Percentiles rank a stretch among this genome's conserved stretches.
phyloP scores from a whole-genome alignment of 2,888 invertebrate genomes.

The Epinotia demarniana region DNA sequence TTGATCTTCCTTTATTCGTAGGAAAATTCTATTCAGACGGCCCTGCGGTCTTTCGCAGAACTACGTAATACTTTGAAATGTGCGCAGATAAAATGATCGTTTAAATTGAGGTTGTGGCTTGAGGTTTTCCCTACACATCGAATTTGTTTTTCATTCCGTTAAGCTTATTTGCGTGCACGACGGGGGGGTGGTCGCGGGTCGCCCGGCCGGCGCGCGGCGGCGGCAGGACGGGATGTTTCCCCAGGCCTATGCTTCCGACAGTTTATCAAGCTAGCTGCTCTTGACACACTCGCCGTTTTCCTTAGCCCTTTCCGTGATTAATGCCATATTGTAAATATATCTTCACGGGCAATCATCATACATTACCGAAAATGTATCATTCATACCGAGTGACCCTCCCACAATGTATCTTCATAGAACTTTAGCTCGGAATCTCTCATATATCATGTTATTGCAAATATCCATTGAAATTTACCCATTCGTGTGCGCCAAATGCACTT shows the following conservation, averaged over 20 bases:
- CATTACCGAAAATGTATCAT: slow-evolving; percentile 18
- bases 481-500: slow-evolving; percentile 27
- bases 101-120: slow-evolving; percentile 47
- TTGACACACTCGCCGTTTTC: slow-evolving; percentile 61
- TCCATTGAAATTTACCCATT: slow-evolving; percentile 20
- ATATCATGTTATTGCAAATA: slow-evolving; percentile 20
- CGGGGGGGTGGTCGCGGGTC: slow-evolving; percentile 47
- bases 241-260: slow-evolving; percentile 57
- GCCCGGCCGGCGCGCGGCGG: slow-evolving; percentile 16
- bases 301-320: slow-evolving; percentile 58
- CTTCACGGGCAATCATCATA: slow-evolving; percentile 31
- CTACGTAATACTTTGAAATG: slow-evolving; percentile 3
- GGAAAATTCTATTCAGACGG: neutral
- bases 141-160: slow-evolving; percentile 63
- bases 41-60: neutral
- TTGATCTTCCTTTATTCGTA: neutral
- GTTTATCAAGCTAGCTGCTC: slow-evolving; percentile 59
- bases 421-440: slow-evolving; percentile 17
- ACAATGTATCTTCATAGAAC: slow-evolving; percentile 16
- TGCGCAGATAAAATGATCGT: slow-evolving; percentile 47
- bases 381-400: neutral
- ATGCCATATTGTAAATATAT: slow-evolving; percentile 61
- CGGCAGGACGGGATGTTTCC: slow-evolving; percentile 60
- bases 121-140: slow-evolving; percentile 44
- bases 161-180: slow-evolving; percentile 57